Conservation (phyloP, 1,140 invertebrate genomes). For the Acromyrmex echinatior region DNA sequence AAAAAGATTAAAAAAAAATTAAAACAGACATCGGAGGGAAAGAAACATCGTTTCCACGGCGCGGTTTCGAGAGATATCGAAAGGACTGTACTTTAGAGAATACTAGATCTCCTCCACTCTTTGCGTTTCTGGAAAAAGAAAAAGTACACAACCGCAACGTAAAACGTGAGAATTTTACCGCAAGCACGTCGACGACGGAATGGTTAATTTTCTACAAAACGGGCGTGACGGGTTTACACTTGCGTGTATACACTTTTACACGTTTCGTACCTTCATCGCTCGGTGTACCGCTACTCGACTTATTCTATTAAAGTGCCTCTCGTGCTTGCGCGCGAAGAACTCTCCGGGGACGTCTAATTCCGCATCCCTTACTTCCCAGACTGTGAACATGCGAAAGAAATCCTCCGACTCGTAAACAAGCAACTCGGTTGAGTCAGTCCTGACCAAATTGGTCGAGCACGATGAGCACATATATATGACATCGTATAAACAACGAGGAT, state of each 20-base stretch:
- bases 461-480: background rate
- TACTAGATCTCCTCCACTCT: background rate
- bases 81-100: background rate
- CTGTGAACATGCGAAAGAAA: constrained; percentile 72
- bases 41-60: background rate
- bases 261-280: background rate
- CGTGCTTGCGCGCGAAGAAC: constrained; percentile 36
- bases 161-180: constrained; percentile 19
- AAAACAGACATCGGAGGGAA: constrained; percentile 1
- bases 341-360: constrained; percentile 63
- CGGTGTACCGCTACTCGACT: constrained; percentile 21
- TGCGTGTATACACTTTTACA: background rate
- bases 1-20: constrained; percentile 13
- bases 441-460: constrained; percentile 32
- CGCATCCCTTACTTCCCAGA: constrained; percentile 71
- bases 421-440: constrained; percentile 46
- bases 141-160: background rate
- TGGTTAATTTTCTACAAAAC: constrained; percentile 59
- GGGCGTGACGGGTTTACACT: constrained; percentile 28
- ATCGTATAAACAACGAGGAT: constrained; percentile 28
- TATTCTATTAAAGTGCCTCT: constrained; percentile 41
- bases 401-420: constrained; percentile 68
- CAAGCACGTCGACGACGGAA: constrained; percentile 22
- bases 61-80: background rate
- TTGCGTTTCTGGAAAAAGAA: background rate